These are phyloP conservation scores for Aplodontia rufa DNA, from an alignment of 2,113 vertebrate species.

Conservation along the genomic window DNA sequence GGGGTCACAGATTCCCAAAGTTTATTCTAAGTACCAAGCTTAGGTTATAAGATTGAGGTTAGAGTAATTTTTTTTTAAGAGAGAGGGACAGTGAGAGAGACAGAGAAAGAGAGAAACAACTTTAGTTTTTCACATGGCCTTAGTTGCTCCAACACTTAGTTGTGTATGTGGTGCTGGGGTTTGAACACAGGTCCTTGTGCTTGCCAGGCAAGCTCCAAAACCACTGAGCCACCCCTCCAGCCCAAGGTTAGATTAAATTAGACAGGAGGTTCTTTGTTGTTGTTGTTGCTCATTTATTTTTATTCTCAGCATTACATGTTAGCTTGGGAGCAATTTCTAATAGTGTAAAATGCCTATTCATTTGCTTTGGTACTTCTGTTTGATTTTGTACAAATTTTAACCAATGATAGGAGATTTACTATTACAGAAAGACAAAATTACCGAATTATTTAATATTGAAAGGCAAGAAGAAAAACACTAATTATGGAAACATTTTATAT, in stretches of 20 bases:
- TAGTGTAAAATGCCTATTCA: conserved; percentile 6
- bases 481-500: not conserved
- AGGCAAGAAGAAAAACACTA: not conserved
- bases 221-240: too few species aligned
- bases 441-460: conserved; percentile 11
- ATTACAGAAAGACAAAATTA: conserved; percentile 25
- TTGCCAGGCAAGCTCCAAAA: too few species aligned
- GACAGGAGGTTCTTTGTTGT: not conserved
- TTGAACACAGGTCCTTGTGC: too few species aligned
- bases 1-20: not conserved
- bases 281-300: not conserved
- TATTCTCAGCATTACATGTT: not conserved
- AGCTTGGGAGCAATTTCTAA: not conserved
- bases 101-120: too few species aligned
- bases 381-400: conserved; percentile 47
- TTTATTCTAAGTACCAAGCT: not conserved
- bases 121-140: too few species aligned
- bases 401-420: not conserved
- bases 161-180: too few species aligned
- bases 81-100: too few species aligned
- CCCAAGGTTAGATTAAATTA: conserved; percentile 7
- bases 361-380: conserved; percentile 19
- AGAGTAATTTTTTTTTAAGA: too few species aligned
- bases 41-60: too few species aligned
- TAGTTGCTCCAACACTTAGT: too few species aligned